A percentile compares a stretch with the other conserved stretches of the same genome.
These are phyloP conservation scores for Lamellibrachia satsuma DNA, from an alignment of 2,888 invertebrate species.

Conservation along the genomic window DNA sequence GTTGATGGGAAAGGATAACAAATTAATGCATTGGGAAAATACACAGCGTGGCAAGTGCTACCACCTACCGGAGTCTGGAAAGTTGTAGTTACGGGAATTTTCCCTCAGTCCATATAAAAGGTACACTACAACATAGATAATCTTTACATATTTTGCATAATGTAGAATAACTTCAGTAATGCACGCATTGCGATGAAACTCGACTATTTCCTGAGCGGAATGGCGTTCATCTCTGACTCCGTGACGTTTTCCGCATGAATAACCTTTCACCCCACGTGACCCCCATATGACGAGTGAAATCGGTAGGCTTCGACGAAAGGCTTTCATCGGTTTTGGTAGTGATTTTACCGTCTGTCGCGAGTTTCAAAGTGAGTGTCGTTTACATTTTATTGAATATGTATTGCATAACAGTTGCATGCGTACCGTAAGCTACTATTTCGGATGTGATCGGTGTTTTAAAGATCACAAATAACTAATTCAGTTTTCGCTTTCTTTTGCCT, in stretches of 20 bases:
- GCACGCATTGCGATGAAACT: not conserved
- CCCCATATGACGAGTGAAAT: slow-evolving; percentile 13
- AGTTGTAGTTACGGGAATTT: not conserved
- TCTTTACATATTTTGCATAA: not conserved
- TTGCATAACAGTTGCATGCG: not conserved
- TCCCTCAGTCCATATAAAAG: not conserved
- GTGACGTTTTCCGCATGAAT: not conserved
- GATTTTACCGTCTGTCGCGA: slow-evolving; percentile 17
- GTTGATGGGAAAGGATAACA: too few species aligned
- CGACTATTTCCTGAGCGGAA: not conserved
- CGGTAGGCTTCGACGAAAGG: not conserved
- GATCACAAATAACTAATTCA: not conserved
- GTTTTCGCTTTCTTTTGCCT: not conserved
- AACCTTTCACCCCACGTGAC: slow-evolving; percentile 17
- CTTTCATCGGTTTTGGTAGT: not conserved
- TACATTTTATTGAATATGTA: not conserved
- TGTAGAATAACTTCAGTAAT: not conserved
- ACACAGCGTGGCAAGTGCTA: not conserved
- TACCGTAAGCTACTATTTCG: not conserved
- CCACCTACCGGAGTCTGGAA: not conserved
- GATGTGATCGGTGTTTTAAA: not conserved
- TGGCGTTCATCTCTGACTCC: not conserved
- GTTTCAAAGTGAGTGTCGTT: not conserved
- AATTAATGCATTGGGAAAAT: not conserved
- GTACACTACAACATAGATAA: not conserved